phyloP scores from a whole-genome alignment of 2,888 invertebrate species.

The Trichogramma evanescens region DNA sequence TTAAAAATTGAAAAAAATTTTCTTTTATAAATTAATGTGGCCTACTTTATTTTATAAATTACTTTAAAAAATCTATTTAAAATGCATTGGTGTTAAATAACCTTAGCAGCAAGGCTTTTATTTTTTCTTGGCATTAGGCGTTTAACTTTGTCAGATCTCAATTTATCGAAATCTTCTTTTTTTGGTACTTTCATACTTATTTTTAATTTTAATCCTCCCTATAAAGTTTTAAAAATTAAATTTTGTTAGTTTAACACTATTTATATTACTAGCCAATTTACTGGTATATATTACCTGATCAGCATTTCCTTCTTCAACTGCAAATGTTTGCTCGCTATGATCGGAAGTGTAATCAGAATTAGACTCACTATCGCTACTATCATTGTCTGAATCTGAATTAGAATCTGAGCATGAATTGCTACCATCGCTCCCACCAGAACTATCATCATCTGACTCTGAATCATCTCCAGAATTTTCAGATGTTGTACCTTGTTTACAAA shows the following conservation, averaged over 20 bases:
- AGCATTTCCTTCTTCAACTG: slow-evolving; percentile 50
- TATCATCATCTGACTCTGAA: slow-evolving; percentile 48
- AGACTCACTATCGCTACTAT: slow-evolving; percentile 44
- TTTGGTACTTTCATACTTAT: slow-evolving; percentile 49
- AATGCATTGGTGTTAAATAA: slow-evolving; percentile 21
- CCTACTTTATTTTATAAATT: not conserved
- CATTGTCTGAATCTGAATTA: slow-evolving; percentile 44
- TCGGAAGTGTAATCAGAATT: slow-evolving; percentile 51
- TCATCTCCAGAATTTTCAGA: slow-evolving; percentile 34
- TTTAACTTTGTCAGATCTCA: slow-evolving; percentile 35
- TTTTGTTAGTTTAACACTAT: not conserved
- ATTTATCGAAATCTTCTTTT: slow-evolving; percentile 40
- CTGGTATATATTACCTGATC: slow-evolving; percentile 40
- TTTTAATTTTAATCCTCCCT: slow-evolving; percentile 51
- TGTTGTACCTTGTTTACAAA: slow-evolving; percentile 13
- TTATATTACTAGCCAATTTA: slow-evolving; percentile 2
- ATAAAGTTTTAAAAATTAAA: slow-evolving; percentile 17
- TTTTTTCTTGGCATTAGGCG: slow-evolving; percentile 32
- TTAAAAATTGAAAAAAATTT: no score
- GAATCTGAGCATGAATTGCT: slow-evolving; percentile 46
- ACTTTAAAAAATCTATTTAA: not conserved
- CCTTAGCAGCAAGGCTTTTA: slow-evolving; percentile 38
- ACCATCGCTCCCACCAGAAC: slow-evolving; percentile 44
- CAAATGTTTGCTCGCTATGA: slow-evolving; percentile 47
- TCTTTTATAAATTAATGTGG: no score